Evolutionary conservation across 2,888 invertebrate genomes (phyloP).

Genomic region (Drosophila lacicola): DNA sequence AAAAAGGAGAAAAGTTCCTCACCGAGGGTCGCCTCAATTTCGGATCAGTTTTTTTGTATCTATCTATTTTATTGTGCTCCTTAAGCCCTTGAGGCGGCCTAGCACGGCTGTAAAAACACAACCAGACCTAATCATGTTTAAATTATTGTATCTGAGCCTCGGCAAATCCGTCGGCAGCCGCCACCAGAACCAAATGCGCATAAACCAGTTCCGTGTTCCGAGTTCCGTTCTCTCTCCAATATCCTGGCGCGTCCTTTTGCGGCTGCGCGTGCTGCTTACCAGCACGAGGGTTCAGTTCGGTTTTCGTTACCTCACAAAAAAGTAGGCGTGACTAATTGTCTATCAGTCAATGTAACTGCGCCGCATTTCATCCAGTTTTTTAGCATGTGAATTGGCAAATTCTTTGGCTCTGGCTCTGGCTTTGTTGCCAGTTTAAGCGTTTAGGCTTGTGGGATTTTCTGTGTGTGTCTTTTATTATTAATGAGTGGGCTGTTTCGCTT

Average conservation of each 20-base stretch:
- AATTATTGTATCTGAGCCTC: slow-evolving; percentile 81
- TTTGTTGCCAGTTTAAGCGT: slow-evolving; percentile 25
- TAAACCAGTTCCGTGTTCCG: slow-evolving; percentile 76
- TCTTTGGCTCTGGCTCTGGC: slow-evolving; percentile 14
- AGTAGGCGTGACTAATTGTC: slow-evolving; percentile 82
- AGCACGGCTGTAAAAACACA: slow-evolving; percentile 84
- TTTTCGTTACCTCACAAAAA: slow-evolving; percentile 48
- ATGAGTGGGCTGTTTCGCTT: slow-evolving; percentile 60
- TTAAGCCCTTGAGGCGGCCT: slow-evolving; percentile 77
- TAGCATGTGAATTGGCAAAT: slow-evolving; percentile 51
- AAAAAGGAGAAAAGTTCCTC: slow-evolving; percentile 8
- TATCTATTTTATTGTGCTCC: slow-evolving; percentile 55
- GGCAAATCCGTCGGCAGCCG: slow-evolving; percentile 54
- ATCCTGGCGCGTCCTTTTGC: slow-evolving; percentile 36
- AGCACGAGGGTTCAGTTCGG: slow-evolving; percentile 34
- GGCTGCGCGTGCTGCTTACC: slow-evolving; percentile 71
- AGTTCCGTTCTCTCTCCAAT: slow-evolving; percentile 16
- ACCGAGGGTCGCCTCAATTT: slow-evolving; percentile 35
- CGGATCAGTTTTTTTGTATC: slow-evolving; percentile 59
- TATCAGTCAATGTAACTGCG: slow-evolving; percentile 79
- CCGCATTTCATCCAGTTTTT: slow-evolving; percentile 49
- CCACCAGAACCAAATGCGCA: slow-evolving; percentile 73
- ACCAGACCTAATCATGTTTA: slow-evolving; percentile 85
- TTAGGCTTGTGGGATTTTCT: slow-evolving; percentile 68
- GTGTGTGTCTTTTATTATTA: slow-evolving; percentile 74